These are phyloP conservation scores for Centropus bengalensis DNA, from an alignment of 2,113 vertebrate genomes.

Conservation along the genomic window DNA sequence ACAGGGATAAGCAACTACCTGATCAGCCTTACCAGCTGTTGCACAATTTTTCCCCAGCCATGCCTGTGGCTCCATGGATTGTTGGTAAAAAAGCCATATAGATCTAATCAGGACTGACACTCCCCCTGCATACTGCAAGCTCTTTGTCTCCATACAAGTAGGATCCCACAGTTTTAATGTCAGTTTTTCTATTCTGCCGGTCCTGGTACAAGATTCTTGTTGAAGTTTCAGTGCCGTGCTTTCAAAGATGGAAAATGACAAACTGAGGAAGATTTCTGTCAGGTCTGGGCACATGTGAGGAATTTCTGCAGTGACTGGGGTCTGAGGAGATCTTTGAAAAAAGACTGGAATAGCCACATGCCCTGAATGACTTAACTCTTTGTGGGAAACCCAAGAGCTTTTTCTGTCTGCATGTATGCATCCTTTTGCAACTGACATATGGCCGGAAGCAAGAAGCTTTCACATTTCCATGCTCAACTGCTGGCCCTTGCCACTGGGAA, in stretches of 20 bases:
- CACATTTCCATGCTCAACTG: neutral
- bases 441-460: neutral
- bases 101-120: neutral
- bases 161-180: neutral
- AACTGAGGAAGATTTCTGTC: neutral
- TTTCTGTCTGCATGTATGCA: accelerated
- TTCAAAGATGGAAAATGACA: neutral
- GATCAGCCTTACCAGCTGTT: neutral
- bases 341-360: neutral
- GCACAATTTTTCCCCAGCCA: neutral
- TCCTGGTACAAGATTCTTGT: neutral
- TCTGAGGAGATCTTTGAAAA: neutral
- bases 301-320: neutral
- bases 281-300: neutral
- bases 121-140: neutral
- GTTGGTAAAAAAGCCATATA: neutral
- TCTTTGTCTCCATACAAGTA: neutral
- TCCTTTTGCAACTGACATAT: neutral
- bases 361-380: neutral
- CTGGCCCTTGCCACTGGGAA: neutral
- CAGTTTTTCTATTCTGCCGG: neutral
- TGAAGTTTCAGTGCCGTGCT: neutral
- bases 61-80: neutral
- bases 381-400: neutral
- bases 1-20: neutral